Percentiles rank a stretch among this genome's conserved stretches.
Conservation (phyloP, 2,888 invertebrate species). For the Orchesella flavescens region DNA sequence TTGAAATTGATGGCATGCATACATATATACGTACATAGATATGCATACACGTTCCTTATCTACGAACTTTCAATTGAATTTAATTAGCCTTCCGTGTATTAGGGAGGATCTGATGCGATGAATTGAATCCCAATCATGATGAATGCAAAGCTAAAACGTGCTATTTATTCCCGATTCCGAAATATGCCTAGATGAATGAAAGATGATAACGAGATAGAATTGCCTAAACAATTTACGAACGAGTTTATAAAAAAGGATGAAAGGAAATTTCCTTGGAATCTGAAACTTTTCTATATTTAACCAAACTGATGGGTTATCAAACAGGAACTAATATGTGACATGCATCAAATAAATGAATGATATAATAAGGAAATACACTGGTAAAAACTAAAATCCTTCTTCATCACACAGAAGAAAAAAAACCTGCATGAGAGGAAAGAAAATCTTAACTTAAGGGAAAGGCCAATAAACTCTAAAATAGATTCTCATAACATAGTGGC, state of each 20-base stretch:
- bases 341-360: constrained; percentile 33
- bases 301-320: constrained; percentile 36
- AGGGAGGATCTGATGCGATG: background rate
- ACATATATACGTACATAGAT: background rate
- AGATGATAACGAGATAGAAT: constrained; percentile 14
- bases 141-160: background rate
- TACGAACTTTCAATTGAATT: constrained; percentile 8
- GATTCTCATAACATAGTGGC: constrained; percentile 20
- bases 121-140: constrained; percentile 3
- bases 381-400: constrained; percentile 7
- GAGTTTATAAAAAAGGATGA: background rate
- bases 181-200: constrained; percentile 5
- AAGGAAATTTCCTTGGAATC: constrained; percentile 34
- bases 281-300: constrained; percentile 43
- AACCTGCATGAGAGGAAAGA: constrained; percentile 29
- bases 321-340: constrained; percentile 34
- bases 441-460: constrained; percentile 29
- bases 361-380: constrained; percentile 1
- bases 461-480: constrained; percentile 49
- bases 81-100: constrained; percentile 3
- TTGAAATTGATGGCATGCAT: constrained; percentile 2
- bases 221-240: constrained; percentile 26
- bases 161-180: background rate
- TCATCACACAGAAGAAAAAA: background rate
- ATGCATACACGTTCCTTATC: no score